A percentile compares a stretch with the other conserved stretches of the same genome.
Evolutionary conservation across 2,797 vertebrate species (phyloP).

Genomic region (Taenioides sp.): DNA sequence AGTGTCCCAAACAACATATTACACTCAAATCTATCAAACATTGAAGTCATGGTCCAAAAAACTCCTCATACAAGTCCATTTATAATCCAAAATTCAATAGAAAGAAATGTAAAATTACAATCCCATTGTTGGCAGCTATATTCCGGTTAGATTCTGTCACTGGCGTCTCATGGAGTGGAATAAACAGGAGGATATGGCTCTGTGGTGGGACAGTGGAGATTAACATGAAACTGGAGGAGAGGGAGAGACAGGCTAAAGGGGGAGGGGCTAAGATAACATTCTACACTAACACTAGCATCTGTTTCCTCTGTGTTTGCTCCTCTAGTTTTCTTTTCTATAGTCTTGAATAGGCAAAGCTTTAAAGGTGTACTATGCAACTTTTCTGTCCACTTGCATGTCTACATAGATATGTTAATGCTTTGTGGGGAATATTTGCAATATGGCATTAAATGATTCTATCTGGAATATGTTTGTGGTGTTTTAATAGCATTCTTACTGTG

Average conservation of each 20-base stretch:
- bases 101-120: constrained; percentile 9
- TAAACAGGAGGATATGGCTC: constrained; percentile 15
- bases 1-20: constrained; percentile 68
- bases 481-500: too few relatives aligned
- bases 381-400: too few relatives aligned
- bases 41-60: constrained; percentile 47
- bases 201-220: constrained; percentile 38
- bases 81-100: constrained; percentile 33
- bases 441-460: too few relatives aligned
- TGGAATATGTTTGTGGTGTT: too few relatives aligned
- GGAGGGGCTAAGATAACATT: constrained; percentile 46
- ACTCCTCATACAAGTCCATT: constrained; percentile 40
- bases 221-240: constrained; percentile 12
- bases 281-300: constrained; percentile 44
- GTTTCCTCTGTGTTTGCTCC: constrained; percentile 24
- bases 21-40: constrained; percentile 42
- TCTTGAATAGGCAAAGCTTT: too few relatives aligned
- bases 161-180: constrained; percentile 41
- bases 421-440: too few relatives aligned
- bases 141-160: constrained; percentile 30
- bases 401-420: too few relatives aligned
- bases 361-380: too few relatives aligned
- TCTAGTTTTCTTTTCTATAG: too few relatives aligned
- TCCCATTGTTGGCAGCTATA: constrained; percentile 29
- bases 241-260: constrained; percentile 32